Conservation (phyloP, 2,797 vertebrate genomes). For the Argyrosomus regius region DNA sequence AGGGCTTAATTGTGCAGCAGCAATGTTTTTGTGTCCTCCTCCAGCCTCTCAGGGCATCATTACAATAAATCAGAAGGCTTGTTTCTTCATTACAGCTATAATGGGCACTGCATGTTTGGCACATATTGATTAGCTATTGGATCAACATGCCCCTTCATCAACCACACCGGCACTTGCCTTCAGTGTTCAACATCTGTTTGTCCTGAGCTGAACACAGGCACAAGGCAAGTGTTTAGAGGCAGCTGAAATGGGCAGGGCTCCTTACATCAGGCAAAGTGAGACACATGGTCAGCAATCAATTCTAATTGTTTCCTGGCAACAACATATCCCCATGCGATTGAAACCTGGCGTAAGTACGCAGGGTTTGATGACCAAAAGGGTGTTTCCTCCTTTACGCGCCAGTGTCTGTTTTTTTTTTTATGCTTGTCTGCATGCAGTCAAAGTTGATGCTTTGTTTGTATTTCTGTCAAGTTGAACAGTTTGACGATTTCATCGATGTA, state of each 20-base stretch:
- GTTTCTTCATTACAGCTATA: conserved; percentile 76
- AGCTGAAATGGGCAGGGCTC: conserved; percentile 29
- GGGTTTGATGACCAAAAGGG: conserved; percentile 10
- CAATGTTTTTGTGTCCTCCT: conserved; percentile 15
- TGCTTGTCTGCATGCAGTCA: conserved; percentile 4
- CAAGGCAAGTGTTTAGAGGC: conserved; percentile 25
- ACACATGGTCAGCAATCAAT: conserved; percentile 67
- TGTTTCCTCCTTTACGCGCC: conserved; percentile 7
- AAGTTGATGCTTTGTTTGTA: conserved; percentile 37
- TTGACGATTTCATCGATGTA: conserved; percentile 42
- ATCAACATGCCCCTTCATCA: conserved; percentile 64
- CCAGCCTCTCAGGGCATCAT: conserved; percentile 45
- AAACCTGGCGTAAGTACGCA: conserved; percentile 9
- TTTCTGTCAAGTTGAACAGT: conserved; percentile 28
- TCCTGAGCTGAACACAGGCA: conserved; percentile 22
- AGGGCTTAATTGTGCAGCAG: conserved; percentile 55
- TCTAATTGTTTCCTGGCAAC: conserved; percentile 58
- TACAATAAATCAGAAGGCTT: conserved; percentile 74
- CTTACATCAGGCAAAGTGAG: conserved; percentile 43
- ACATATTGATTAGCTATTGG: conserved; percentile 76
- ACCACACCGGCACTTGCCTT: conserved; percentile 35
- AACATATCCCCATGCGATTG: conserved; percentile 13
- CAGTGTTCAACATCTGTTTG: conserved; percentile 62
- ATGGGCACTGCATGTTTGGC: conserved; percentile 71
- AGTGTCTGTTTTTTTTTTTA: conserved; percentile 1